phyloP scores from a whole-genome alignment of 2,113 vertebrate genomes.

The Tenrec ecaudatus region DNA sequence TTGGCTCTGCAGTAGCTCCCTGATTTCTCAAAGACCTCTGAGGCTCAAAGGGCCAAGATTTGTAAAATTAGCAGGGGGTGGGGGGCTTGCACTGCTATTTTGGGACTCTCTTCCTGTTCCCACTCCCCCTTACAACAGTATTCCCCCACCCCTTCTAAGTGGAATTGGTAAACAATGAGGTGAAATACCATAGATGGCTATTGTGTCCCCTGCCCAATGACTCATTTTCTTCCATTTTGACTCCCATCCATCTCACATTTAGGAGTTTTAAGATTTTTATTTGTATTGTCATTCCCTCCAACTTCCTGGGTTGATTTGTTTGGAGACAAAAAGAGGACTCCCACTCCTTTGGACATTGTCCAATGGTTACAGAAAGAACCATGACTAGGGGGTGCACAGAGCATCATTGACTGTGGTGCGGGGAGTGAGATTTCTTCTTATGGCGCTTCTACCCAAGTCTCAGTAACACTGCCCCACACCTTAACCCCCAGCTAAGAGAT shows the following conservation, averaged over 20 bases:
- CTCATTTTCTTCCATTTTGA: not conserved
- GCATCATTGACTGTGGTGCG: too few relatives aligned
- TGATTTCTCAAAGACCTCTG: not conserved
- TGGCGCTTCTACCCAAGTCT: too few relatives aligned
- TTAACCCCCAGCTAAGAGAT: too few relatives aligned
- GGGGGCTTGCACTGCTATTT: not conserved
- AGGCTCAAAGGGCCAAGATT: not conserved
- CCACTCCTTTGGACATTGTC: not conserved
- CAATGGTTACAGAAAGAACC: not conserved
- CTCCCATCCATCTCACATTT: not conserved
- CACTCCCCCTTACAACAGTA: not conserved
- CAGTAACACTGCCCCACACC: too few relatives aligned
- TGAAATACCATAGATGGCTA: not conserved
- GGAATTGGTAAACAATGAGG: not conserved
- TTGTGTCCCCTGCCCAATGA: too few relatives aligned
- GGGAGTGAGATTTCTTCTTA: too few relatives aligned
- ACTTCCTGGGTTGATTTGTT: not conserved
- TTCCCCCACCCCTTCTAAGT: not conserved
- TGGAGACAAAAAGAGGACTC: not conserved
- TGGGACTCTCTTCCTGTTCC: not conserved
- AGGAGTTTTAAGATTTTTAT: not conserved
- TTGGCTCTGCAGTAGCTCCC: fast-evolving
- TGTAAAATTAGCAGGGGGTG: too few relatives aligned
- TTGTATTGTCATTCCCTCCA: not conserved
- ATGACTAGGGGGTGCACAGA: not conserved